phyloP scores from a whole-genome alignment of 2,113 vertebrate species.

The Verasper variegatus region DNA sequence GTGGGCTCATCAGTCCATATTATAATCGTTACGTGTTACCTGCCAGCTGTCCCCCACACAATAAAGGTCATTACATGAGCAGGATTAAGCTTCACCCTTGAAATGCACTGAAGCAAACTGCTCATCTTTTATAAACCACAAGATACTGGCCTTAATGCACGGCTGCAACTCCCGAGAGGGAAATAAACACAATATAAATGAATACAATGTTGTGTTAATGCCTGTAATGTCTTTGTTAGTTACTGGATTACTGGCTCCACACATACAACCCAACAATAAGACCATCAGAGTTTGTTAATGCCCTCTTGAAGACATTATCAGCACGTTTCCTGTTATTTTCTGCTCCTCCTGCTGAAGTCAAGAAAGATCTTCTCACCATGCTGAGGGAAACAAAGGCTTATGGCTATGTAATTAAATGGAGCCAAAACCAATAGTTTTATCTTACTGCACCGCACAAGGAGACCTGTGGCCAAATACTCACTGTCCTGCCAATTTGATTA shows the following conservation, averaged over 20 bases:
- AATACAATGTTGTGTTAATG: conserved; percentile 2
- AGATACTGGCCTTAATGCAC: conserved; percentile 1
- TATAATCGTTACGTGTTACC: conserved; percentile 47
- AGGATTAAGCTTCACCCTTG: conserved; percentile 59
- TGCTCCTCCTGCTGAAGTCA: background rate
- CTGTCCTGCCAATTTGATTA: conserved; percentile 37
- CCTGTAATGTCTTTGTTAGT: conserved; percentile 1
- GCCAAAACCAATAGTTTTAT: conserved; percentile 20
- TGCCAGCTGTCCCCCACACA: conserved; percentile 52
- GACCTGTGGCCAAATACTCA: conserved; percentile 26
- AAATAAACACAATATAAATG: conserved; percentile 11
- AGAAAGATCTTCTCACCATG: background rate
- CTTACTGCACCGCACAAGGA: conserved; percentile 14
- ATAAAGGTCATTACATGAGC: conserved; percentile 66
- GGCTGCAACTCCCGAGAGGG: background rate
- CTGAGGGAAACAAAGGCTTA: conserved; percentile 17
- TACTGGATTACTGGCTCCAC: background rate
- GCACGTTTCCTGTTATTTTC: background rate
- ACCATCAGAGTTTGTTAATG: background rate
- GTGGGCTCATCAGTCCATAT: conserved; percentile 45
- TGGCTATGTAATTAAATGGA: conserved; percentile 18
- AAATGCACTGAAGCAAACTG: conserved; percentile 27
- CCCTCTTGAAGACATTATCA: background rate
- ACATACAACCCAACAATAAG: background rate
- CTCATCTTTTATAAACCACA: conserved; percentile 32